These are phyloP conservation scores for Tyria jacobaeae DNA, from an alignment of 2,888 invertebrate genomes.

Conservation along the genomic window DNA sequence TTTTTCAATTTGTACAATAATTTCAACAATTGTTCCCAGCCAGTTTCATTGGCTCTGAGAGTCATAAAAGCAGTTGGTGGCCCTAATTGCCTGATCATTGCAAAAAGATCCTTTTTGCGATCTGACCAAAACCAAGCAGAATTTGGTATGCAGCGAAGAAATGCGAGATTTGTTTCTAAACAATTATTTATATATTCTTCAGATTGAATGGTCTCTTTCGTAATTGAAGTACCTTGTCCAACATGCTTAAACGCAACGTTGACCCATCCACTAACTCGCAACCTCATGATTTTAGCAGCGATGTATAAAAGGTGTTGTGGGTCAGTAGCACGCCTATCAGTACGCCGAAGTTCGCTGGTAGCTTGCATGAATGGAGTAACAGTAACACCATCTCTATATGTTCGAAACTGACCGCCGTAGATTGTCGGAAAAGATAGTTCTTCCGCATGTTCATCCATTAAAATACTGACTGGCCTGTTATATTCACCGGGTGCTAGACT, in stretches of 20 bases:
- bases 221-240: constrained; percentile 50
- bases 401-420: constrained; percentile 53
- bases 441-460: constrained; percentile 62
- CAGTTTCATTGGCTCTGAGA: constrained; percentile 65
- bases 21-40: constrained; percentile 44
- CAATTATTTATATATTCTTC: constrained; percentile 53
- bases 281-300: constrained; percentile 35
- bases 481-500: constrained; percentile 35
- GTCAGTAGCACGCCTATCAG: constrained; percentile 54
- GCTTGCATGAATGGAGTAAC: constrained; percentile 48
- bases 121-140: constrained; percentile 62
- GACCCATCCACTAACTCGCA: constrained; percentile 37
- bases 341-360: constrained; percentile 51
- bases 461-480: constrained; percentile 41
- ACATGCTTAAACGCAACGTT: constrained; percentile 48
- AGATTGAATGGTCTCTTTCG: constrained; percentile 51
- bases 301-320: constrained; percentile 54
- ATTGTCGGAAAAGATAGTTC: constrained; percentile 65
- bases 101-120: constrained; percentile 64
- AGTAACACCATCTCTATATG: constrained; percentile 45
- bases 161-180: constrained; percentile 53
- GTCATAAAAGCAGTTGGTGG: constrained; percentile 66
- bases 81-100: constrained; percentile 68
- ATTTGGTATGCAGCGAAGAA: constrained; percentile 62
- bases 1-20: neutral